These are phyloP conservation scores for Henicopernis longicauda DNA, from an alignment of 2,113 vertebrate genomes.

Conservation along the genomic window DNA sequence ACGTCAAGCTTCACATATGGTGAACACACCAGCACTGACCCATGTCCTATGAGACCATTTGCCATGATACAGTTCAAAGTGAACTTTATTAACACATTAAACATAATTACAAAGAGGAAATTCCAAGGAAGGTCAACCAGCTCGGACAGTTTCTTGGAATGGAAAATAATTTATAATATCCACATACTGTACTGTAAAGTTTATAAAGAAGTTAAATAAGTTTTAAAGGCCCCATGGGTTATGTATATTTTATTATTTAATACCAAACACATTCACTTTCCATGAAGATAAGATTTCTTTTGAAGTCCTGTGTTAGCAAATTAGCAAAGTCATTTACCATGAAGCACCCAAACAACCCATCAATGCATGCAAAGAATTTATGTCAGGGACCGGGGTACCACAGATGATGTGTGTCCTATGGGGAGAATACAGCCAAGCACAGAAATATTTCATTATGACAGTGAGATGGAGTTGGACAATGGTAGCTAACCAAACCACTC, in stretches of 20 bases:
- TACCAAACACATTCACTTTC: conserved; percentile 44
- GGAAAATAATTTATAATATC: conserved; percentile 64
- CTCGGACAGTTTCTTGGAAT: conserved; percentile 61
- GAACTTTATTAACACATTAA: conserved; percentile 75
- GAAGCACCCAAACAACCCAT: background rate
- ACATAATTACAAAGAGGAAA: conserved; percentile 71
- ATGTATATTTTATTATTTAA: conserved; percentile 58
- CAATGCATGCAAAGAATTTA: background rate
- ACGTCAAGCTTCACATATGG: conserved; percentile 63
- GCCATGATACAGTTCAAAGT: conserved; percentile 69
- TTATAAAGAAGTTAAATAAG: conserved; percentile 64
- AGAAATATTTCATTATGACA: background rate
- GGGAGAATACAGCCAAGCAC: background rate
- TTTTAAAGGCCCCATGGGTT: conserved; percentile 61
- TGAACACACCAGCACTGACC: conserved; percentile 57
- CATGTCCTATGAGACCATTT: conserved; percentile 65
- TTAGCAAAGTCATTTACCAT: conserved; percentile 21
- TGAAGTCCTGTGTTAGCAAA: conserved; percentile 44
- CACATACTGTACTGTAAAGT: conserved; percentile 62
- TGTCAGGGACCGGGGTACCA: background rate
- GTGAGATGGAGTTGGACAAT: background rate
- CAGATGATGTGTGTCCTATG: accelerated
- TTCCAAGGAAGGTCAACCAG: conserved; percentile 68
- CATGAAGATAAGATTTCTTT: conserved; percentile 53
- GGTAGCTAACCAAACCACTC: background rate